Evolutionary conservation across 92 coral and sea anemone species (phyloP).

Genomic region (Zoanthus sansibaricus): DNA sequence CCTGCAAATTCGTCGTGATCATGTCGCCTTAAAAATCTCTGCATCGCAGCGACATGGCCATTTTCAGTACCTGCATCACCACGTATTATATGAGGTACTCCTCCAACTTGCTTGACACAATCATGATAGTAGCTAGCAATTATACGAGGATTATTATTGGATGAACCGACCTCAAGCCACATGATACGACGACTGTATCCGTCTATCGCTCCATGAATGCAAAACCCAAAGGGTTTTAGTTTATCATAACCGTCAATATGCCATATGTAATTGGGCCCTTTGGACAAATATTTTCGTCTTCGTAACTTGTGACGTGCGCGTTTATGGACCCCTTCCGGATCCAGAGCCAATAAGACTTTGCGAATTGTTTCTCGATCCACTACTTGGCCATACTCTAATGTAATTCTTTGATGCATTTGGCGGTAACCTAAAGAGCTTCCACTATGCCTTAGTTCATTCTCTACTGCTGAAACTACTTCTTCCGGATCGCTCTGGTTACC

Average conservation of each 20-base stretch:
- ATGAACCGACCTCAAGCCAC: slow-evolving; percentile 70
- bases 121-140: slow-evolving; percentile 64
- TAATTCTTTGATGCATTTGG: slow-evolving; percentile 72
- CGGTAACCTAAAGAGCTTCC: slow-evolving; percentile 71
- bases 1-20: slow-evolving; percentile 64
- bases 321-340: slow-evolving; percentile 64
- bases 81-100: slow-evolving; percentile 59
- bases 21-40: slow-evolving; percentile 72
- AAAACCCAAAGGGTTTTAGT: slow-evolving; percentile 46
- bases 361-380: slow-evolving; percentile 65
- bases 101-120: slow-evolving; percentile 65
- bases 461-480: slow-evolving; percentile 63
- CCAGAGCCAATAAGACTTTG: slow-evolving; percentile 53
- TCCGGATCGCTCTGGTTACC: slow-evolving; percentile 33
- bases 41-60: slow-evolving; percentile 71
- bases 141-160: slow-evolving; percentile 73
- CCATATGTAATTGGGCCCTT: slow-evolving; percentile 65
- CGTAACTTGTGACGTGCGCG: slow-evolving; percentile 63
- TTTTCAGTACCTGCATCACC: slow-evolving; percentile 78
- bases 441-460: slow-evolving; percentile 57
- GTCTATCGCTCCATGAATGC: slow-evolving; percentile 63
- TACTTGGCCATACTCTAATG: slow-evolving; percentile 58
- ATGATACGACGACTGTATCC: slow-evolving; percentile 63
- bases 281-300: slow-evolving; percentile 58
- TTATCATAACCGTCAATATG: slow-evolving; percentile 71